Conservation (phyloP, 2,797 vertebrate species). For the Adelosebastes latens region DNA sequence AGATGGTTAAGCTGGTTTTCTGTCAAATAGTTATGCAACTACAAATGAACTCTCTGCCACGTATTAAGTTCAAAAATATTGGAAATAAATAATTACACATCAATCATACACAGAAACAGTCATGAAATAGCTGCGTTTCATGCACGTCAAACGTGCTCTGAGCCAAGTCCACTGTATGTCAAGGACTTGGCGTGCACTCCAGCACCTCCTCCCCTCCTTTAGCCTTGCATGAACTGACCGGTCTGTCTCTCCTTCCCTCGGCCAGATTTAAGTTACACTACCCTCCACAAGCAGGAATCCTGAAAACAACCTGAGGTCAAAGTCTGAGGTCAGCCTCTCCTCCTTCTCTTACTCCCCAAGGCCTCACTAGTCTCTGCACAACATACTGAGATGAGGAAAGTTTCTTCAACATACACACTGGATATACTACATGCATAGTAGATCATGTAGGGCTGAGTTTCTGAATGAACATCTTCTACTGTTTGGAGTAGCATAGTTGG, state of each 20-base stretch:
- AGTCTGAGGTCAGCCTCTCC: conserved; percentile 51
- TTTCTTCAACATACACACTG: neutral
- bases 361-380: conserved; percentile 25
- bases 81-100: neutral
- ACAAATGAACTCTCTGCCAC: neutral
- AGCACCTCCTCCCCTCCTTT: neutral
- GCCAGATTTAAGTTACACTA: conserved; percentile 50
- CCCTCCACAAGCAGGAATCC: conserved; percentile 50
- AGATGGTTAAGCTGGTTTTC: neutral
- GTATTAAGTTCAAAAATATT: neutral
- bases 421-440: neutral
- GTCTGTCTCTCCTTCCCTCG: conserved; percentile 7
- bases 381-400: neutral
- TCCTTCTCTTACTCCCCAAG: conserved; percentile 41
- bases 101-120: neutral
- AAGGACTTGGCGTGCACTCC: neutral
- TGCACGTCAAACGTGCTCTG: neutral
- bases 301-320: conserved; percentile 67
- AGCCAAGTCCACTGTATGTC: neutral
- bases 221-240: conserved; percentile 15
- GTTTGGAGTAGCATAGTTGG: neutral
- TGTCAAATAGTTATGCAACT: neutral
- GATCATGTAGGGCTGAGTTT: neutral
- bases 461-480: neutral
- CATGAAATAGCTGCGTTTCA: neutral